Evolutionary conservation across 2,797 vertebrate species (phyloP).

Genomic region (Bradypodion ventrale): DNA sequence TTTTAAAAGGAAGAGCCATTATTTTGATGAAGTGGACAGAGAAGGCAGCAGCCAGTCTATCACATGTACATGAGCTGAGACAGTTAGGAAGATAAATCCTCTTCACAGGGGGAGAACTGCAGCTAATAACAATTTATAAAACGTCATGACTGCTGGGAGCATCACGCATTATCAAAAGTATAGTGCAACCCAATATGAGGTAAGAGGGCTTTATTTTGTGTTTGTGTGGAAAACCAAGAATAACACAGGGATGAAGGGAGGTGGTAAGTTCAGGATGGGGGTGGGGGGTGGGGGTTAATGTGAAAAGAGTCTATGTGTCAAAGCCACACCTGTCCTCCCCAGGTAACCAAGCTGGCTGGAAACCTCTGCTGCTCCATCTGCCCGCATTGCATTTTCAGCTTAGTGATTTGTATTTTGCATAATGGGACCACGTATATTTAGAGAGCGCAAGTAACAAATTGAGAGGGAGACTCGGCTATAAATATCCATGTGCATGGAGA

Average conservation of each 20-base stretch:
- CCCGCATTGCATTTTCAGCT: background rate
- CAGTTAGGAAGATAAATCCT: too few species aligned
- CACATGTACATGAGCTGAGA: background rate
- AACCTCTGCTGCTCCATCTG: background rate
- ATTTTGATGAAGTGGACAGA: background rate
- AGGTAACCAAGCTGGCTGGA: background rate
- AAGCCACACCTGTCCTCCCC: background rate
- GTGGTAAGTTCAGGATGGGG: too few species aligned
- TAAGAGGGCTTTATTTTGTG: background rate
- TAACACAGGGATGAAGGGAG: background rate
- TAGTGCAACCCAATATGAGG: background rate
- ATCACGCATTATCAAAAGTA: background rate
- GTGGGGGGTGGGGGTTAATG: too few species aligned
- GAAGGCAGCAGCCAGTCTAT: background rate
- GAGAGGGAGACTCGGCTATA: constrained; percentile 32
- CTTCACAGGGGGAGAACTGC: background rate
- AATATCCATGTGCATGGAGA: constrained; percentile 31
- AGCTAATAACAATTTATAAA: background rate
- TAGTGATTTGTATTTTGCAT: constrained; percentile 1
- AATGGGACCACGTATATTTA: constrained; percentile 34
- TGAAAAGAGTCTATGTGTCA: background rate
- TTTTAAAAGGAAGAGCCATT: background rate
- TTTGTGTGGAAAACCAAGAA: background rate
- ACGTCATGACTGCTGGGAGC: background rate
- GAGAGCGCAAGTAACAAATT: constrained; percentile 1